Evolutionary conservation across 2,888 invertebrate genomes (phyloP).

Genomic region (Chrysina gloriosa): DNA sequence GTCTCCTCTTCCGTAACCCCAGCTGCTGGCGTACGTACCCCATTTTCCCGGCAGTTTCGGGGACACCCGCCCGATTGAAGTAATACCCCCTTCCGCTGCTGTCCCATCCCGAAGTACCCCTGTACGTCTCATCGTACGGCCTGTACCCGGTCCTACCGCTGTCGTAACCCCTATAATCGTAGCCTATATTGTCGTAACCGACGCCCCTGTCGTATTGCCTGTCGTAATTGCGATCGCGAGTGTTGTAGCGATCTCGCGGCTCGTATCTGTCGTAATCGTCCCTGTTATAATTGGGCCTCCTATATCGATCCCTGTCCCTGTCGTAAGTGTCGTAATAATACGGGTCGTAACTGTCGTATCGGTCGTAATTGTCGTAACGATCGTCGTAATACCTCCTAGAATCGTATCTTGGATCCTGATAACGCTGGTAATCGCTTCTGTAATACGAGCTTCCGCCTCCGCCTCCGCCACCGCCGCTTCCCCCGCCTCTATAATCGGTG

Average conservation of each 20-base stretch:
- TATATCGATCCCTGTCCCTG: conserved; percentile 59
- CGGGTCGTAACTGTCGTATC: conserved; percentile 52
- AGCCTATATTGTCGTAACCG: conserved; percentile 62
- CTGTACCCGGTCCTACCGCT: conserved; percentile 60
- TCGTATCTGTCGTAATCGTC: conserved; percentile 67
- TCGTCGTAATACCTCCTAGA: conserved; percentile 48
- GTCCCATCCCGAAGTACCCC: conserved; percentile 74
- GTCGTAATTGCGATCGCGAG: conserved; percentile 60
- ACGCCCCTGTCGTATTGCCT: conserved; percentile 45
- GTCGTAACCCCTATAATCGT: conserved; percentile 62
- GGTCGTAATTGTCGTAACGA: conserved; percentile 47
- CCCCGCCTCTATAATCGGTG: conserved; percentile 54
- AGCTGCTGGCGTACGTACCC: conserved; percentile 58
- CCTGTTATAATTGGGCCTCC: conserved; percentile 53
- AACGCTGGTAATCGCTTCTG: conserved; percentile 63
- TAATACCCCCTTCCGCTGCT: conserved; percentile 69
- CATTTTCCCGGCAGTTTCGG: conserved; percentile 60
- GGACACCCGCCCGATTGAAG: conserved; percentile 70
- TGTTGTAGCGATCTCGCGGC: conserved; percentile 63
- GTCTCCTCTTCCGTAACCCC: conserved; percentile 51
- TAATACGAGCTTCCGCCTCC: conserved; percentile 60
- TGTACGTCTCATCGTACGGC: conserved; percentile 71
- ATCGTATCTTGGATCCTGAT: conserved; percentile 49
- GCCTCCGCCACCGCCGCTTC: conserved; percentile 58
- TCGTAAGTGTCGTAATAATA: conserved; percentile 54